phyloP scores from a whole-genome alignment of 2,113 vertebrate genomes.

The Columba livia region DNA sequence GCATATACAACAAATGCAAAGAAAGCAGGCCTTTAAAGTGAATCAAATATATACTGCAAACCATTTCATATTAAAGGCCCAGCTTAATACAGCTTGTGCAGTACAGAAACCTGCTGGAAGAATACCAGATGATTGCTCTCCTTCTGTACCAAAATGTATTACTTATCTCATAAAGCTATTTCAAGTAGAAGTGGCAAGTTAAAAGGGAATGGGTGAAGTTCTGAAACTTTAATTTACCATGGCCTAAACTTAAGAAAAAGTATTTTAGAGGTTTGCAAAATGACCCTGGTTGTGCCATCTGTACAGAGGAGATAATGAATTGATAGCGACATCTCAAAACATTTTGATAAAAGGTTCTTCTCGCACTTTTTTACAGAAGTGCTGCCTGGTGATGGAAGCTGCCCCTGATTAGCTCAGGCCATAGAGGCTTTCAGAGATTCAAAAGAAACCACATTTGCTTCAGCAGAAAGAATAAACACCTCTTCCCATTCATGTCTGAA shows the following conservation, averaged over 20 bases:
- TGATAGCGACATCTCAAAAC: conserved; percentile 28
- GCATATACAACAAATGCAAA: neutral
- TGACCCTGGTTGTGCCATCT: neutral
- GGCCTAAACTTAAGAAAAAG: neutral
- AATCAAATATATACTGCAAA: neutral
- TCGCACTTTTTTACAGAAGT: conserved; percentile 7
- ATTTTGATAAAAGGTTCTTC: conserved; percentile 46
- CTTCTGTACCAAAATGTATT: neutral
- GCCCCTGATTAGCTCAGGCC: conserved; percentile 56
- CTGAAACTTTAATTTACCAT: conserved; percentile 9
- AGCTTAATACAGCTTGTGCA: neutral
- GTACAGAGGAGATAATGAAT: conserved; percentile 40
- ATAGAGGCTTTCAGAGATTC: conserved; percentile 35
- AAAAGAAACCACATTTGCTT: conserved; percentile 65
- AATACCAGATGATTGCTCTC: neutral
- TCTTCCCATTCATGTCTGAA: conserved; percentile 24
- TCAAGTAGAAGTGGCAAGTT: neutral
- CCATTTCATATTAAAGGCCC: neutral
- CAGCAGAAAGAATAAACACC: conserved; percentile 62
- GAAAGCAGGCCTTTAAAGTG: neutral
- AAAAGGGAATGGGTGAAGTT: conserved; percentile 30
- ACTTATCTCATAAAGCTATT: neutral
- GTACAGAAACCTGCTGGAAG: neutral
- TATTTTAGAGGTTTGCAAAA: neutral
- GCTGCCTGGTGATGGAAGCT: conserved; percentile 26